Base-by-base conservation (phyloP, 2,113 vertebrate genomes). In the Carollia perspicillata region DNA sequence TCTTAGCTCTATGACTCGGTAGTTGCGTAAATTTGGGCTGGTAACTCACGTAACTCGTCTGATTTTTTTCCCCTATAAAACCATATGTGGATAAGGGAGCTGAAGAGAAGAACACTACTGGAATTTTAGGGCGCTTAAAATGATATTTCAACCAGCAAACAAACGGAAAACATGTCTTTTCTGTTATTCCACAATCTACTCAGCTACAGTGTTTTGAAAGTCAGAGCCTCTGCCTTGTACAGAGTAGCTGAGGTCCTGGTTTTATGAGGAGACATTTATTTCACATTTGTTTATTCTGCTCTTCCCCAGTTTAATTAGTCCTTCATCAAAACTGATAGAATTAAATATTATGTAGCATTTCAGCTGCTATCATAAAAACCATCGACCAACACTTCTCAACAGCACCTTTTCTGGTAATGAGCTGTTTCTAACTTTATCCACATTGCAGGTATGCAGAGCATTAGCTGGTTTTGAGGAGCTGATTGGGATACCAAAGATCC, bases 341-440 rank as follows among this genome's bases (percentile, higher is more conserved):
- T 97, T 55, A 42, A 18, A 3, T 80, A 60, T 23, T 90, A 78
- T 78, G 80, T 60, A 97, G 44, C 9, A 94, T 91, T 74, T 79
- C 44, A 88, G 93, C 11, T 97, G 68, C 93, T 95, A 47, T 90
- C 47, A 30, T 93, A 77, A 97, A 95, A 97, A 93, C 71, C 40
- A 79, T 40, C 10, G 11, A 63, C 77, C 92, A 94, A 96, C 80
- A 94, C 68, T 93, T 97, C 91, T 93, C 93, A 94, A 33, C 77
- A 90, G 40, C 77, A 95, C 85, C 66, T 96, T 77, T 93, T 92
- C 51, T 51, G 80, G 60, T 97, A 98, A 98, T 98, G 96, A 97
- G 89, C 79, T 55, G 12, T 84, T 98, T 97, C 92, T 97, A 94
- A 91, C 65, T 98, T 98, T 97, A 97, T 85, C 79, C 51, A 85